These are phyloP conservation scores for Pheosia gnoma DNA, from an alignment of 2,888 invertebrate species.

Conservation along the genomic window DNA sequence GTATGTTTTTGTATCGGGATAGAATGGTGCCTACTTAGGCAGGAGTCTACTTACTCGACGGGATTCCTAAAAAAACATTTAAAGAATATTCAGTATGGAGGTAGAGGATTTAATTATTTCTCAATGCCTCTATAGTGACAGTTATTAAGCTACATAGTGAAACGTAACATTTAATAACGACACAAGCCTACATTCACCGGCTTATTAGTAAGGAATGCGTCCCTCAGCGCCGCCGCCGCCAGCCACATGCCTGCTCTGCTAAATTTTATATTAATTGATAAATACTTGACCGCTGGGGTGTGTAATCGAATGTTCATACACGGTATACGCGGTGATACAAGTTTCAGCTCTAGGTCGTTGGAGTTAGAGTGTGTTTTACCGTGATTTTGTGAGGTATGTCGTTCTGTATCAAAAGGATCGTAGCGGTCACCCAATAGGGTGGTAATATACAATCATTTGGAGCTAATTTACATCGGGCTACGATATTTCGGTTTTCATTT, in stretches of 20 bases:
- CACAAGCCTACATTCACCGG: constrained; percentile 27
- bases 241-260: constrained; percentile 71
- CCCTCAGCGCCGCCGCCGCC: constrained; percentile 41
- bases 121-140: not conserved
- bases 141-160: constrained; percentile 4
- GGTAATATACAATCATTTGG: constrained; percentile 44
- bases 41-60: too few relatives aligned
- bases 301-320: constrained; percentile 80
- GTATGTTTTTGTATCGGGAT: too few relatives aligned
- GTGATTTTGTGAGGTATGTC: constrained; percentile 1
- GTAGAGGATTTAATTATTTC: too few relatives aligned
- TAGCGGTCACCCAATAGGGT: constrained; percentile 32
- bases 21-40: too few relatives aligned
- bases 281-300: constrained; percentile 79
- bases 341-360: constrained; percentile 7
- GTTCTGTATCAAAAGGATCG: constrained; percentile 18
- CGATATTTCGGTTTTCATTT: not conserved
- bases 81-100: too few relatives aligned
- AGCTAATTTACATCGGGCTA: not conserved
- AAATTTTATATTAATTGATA: constrained; percentile 78
- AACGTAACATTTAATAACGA: constrained; percentile 39
- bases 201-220: constrained; percentile 65
- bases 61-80: too few relatives aligned
- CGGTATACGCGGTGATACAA: constrained; percentile 18
- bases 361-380: constrained; percentile 27